Evolutionary conservation across 2,888 invertebrate genomes (phyloP), one percentile per base, ranked within the genome.

Genomic region (Drosophila greeni): DNA sequence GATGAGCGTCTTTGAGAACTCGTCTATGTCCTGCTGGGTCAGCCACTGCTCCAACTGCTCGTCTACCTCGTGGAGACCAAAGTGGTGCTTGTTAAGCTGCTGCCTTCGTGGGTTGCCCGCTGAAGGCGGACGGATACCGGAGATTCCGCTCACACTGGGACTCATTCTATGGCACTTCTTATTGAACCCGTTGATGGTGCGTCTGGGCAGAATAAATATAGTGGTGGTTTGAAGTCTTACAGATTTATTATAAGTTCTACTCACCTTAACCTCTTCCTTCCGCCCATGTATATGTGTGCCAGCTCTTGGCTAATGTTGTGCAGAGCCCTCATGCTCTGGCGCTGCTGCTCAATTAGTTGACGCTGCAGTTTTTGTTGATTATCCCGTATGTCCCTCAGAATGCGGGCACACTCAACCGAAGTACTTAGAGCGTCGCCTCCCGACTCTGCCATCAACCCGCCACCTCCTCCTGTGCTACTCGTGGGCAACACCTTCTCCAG

Each of bases 11-110:
- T 93, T 92, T 7, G 94, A 93, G 20, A 89, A 88, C 18, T 92
- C 90, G 77, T 95, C 94, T 40, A 97, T 89, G 3, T 92, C 92
- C 51, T 95, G 90, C 3, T 91, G 90, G 40, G 90, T 87, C 45
- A 95, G 88, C 96, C 97, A 97, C 34, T 92, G 91, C 0, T 92
- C 90, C 37, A 97, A 88, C 75, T 91, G 90, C 33, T 89, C 87
- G 83, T 93, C 92, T 76, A 90, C 78, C 58, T 87, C 88, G 45
- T 83, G 76, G 18, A 86, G 77, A 61, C 83, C 84, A 47, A 78
- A 75, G 75, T 81, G 84, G 61, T 82, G 85, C 74, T 80, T 85
- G 53, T 66, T 73, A 18, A 78, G 65, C 31, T 82, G 66, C 31
- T 82, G 73, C 18, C 80, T 82, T 23, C 73, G 72, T 14, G 69